Evolutionary conservation across 2,797 vertebrate species (phyloP).

Genomic region (Mormyrops attenuatus): DNA sequence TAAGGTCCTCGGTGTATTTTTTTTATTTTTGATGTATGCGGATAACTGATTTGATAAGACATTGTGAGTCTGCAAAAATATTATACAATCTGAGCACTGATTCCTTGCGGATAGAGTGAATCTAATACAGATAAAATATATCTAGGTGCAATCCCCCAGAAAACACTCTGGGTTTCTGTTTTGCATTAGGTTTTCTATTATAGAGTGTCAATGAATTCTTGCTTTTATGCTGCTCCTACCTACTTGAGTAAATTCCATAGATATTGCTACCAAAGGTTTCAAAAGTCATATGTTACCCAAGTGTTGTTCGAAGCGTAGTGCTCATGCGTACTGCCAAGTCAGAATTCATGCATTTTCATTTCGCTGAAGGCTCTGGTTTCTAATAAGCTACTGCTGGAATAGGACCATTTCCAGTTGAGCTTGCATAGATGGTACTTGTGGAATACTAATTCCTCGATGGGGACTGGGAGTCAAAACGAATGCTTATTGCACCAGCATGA

Average conservation of each 20-base stretch:
- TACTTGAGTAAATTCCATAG: background rate
- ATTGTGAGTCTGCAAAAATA: background rate
- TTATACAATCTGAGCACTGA: background rate
- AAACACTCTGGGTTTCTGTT: background rate
- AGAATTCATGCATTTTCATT: slow-evolving; percentile 23
- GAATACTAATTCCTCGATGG: background rate
- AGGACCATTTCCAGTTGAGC: slow-evolving; percentile 18
- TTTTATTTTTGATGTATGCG: background rate
- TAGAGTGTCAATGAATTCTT: slow-evolving; percentile 8
- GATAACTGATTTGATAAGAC: background rate
- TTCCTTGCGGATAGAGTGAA: background rate
- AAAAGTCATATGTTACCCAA: background rate
- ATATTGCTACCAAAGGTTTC: background rate
- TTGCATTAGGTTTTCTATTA: slow-evolving; percentile 12
- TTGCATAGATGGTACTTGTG: slow-evolving; percentile 6
- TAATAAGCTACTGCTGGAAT: slow-evolving; percentile 19
- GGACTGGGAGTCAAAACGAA: background rate
- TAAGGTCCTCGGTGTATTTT: background rate
- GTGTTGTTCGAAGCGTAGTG: slow-evolving; percentile 9
- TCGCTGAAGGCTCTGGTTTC: slow-evolving; percentile 8
- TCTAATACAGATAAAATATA: slow-evolving; percentile 7
- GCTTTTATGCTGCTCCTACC: background rate
- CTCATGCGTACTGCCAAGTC: background rate
- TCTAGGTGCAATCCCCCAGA: slow-evolving; percentile 13
- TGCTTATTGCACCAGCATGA: background rate